phyloP scores from a whole-genome alignment of 2,797 vertebrate genomes.

The Anguilla megastoma region DNA sequence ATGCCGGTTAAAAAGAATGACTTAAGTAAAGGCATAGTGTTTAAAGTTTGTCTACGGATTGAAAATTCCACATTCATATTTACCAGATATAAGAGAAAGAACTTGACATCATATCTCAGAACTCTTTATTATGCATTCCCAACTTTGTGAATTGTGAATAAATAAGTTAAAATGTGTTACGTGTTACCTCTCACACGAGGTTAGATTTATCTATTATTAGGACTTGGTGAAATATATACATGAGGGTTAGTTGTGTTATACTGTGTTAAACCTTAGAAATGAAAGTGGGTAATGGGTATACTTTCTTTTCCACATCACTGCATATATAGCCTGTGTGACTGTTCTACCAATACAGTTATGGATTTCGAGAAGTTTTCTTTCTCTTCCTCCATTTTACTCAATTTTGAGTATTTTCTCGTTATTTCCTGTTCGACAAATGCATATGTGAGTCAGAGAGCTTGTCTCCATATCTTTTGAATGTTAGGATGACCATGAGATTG shows the following conservation, averaged over 20 bases:
- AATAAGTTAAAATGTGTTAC: too few relatives aligned
- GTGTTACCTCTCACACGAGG: too few relatives aligned
- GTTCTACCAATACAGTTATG: neutral
- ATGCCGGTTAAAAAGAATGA: neutral
- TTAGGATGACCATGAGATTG: neutral
- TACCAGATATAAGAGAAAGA: neutral
- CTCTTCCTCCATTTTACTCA: neutral
- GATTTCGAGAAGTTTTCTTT: neutral
- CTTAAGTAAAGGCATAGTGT: slow-evolving; percentile 25
- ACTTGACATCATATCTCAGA: neutral
- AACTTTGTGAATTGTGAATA: neutral
- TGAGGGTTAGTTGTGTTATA: too few relatives aligned
- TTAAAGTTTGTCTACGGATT: slow-evolving; percentile 26
- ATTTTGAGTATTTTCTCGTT: neutral
- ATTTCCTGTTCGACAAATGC: neutral
- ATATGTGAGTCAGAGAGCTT: neutral
- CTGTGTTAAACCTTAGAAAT: too few relatives aligned
- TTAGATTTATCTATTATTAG: too few relatives aligned
- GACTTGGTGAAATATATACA: too few relatives aligned
- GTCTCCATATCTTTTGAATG: neutral
- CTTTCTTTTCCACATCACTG: neutral
- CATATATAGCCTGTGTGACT: neutral
- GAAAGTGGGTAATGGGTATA: too few relatives aligned
- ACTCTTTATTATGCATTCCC: neutral
- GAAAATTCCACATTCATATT: slow-evolving; percentile 18